A percentile compares a stretch with the other conserved stretches of the same genome.
phyloP scores from a whole-genome alignment of 2,888 invertebrate genomes.

The Sinopyrophorus schimmeli region DNA sequence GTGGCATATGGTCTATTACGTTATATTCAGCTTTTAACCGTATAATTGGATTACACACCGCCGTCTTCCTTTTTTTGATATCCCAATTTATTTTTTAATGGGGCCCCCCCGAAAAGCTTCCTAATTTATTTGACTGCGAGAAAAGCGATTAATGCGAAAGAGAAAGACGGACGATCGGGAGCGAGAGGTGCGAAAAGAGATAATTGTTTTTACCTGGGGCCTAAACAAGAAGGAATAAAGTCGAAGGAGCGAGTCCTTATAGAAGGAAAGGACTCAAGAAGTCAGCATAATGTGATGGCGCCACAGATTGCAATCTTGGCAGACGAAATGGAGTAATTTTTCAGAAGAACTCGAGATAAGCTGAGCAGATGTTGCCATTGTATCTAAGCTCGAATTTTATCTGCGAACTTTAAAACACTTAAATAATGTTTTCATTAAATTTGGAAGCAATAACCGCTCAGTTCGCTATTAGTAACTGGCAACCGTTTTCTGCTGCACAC shows the following conservation, averaged over 20 bases:
- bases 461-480: conserved; percentile 9
- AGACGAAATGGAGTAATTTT: conserved; percentile 33
- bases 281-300: conserved; percentile 32
- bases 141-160: not conserved
- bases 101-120: not conserved
- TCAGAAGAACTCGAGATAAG: conserved; percentile 30
- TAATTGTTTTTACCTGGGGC: not conserved
- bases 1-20: conserved; percentile 45
- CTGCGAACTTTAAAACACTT: conserved; percentile 26
- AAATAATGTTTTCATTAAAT: conserved; percentile 30
- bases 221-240: not conserved
- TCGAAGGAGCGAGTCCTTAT: not conserved
- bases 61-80: conserved; percentile 8
- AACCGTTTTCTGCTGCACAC: not conserved
- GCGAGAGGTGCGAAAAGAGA: not conserved
- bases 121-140: not conserved
- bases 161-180: not conserved
- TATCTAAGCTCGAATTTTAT: conserved; percentile 21
- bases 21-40: conserved; percentile 25
- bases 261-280: conserved; percentile 12
- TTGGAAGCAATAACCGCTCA: conserved; percentile 6
- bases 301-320: conserved; percentile 34
- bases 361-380: conserved; percentile 27
- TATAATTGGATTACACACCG: conserved; percentile 18
- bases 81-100: conserved; percentile 13